Conservation (phyloP, 2,113 vertebrate species). For the Melanerpes aurifrons region DNA sequence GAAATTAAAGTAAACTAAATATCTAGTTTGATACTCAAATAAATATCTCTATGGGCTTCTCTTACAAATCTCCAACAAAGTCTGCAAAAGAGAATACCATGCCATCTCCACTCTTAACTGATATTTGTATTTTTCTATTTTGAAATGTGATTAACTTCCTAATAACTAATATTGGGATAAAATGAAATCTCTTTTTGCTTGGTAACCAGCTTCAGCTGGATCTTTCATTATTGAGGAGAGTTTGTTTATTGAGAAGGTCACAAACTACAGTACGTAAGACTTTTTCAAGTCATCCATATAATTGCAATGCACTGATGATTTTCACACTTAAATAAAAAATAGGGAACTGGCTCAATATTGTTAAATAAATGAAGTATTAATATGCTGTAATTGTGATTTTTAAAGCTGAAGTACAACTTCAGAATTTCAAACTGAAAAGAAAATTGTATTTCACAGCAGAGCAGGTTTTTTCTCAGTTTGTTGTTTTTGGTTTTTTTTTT, state of each 20-base stretch:
- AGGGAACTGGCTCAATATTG: not conserved
- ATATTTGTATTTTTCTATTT: not conserved
- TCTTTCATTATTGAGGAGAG: not conserved
- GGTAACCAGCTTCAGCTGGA: not conserved
- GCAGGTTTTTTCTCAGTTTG: not conserved
- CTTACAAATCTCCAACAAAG: not conserved
- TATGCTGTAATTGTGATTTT: not conserved
- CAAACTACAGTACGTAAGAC: not conserved
- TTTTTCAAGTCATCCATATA: not conserved
- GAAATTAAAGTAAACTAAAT: not conserved
- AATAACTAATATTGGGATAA: not conserved
- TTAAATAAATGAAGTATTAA: not conserved
- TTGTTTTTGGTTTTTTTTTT: not conserved
- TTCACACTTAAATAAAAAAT: not conserved
- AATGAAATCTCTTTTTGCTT: not conserved
- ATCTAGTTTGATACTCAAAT: not conserved
- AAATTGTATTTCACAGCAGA: not conserved
- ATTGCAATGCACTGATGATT: slow-evolving; percentile 3
- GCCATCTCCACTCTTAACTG: not conserved
- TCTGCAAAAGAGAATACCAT: not conserved
- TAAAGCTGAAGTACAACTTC: not conserved
- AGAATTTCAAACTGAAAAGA: not conserved
- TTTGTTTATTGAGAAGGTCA: slow-evolving; percentile 9
- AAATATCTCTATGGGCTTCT: not conserved
- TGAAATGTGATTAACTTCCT: not conserved